phyloP scores from a whole-genome alignment of 2,113 vertebrate genomes.

The Leptobrachium ailaonicum region DNA sequence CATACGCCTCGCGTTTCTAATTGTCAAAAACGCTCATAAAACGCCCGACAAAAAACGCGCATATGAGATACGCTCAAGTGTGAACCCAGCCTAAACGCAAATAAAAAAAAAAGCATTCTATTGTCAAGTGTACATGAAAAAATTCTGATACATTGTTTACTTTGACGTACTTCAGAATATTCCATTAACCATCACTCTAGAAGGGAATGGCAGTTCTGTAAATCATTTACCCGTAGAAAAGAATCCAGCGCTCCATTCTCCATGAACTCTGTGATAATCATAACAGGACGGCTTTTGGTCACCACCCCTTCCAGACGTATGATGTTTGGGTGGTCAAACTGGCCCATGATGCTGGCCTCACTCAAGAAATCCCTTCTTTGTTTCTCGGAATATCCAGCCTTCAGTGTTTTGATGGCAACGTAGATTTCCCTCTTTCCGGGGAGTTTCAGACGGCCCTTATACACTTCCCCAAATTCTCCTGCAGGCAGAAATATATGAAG shows the following conservation, averaged over 20 bases:
- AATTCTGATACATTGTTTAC: too few species aligned
- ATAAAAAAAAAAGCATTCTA: too few species aligned
- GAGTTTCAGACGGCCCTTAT: conserved; percentile 93
- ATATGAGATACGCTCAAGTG: too few species aligned
- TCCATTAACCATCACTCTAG: too few species aligned
- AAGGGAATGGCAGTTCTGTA: not conserved
- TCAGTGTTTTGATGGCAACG: conserved; percentile 95
- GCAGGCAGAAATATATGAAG: conserved; percentile 3
- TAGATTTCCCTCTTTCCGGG: conserved; percentile 95
- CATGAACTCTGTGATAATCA: conserved; percentile 99
- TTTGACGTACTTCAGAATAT: too few species aligned
- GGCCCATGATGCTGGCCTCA: conserved; percentile 97
- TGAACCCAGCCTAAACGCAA: too few species aligned
- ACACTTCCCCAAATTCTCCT: conserved; percentile 98
- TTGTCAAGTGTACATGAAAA: too few species aligned
- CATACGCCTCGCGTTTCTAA: too few species aligned
- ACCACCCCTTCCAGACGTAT: conserved; percentile 95
- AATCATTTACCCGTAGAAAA: conserved; percentile 86
- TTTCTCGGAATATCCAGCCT: conserved; percentile 93
- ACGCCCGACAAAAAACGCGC: too few species aligned
- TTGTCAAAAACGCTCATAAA: too few species aligned
- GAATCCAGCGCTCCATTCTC: conserved; percentile 96
- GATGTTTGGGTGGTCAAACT: conserved; percentile 97
- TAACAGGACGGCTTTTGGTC: conserved; percentile 95
- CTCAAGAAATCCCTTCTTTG: conserved; percentile 95